A percentile compares a stretch with the other conserved stretches of the same genome.
Conservation (phyloP, 2,113 vertebrate species). For the Muntiacus reevesi region DNA sequence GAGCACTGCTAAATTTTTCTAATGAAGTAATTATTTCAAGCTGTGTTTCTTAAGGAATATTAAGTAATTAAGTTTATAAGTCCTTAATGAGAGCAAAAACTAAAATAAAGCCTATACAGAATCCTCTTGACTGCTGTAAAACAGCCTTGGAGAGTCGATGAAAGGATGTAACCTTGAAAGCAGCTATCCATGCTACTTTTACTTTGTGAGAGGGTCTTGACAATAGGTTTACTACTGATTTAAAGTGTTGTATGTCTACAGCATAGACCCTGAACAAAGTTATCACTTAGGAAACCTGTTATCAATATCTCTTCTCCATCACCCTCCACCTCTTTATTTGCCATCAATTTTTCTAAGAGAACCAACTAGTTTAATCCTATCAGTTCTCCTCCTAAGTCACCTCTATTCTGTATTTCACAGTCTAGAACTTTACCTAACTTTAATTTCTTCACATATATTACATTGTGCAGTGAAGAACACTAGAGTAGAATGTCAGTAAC, state of each 20-base stretch:
- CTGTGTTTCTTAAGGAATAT: slow-evolving; percentile 59
- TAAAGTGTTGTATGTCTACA: background rate
- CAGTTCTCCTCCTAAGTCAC: background rate
- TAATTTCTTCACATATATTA: background rate
- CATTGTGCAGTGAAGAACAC: background rate
- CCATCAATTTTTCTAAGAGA: background rate
- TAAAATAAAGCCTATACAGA: background rate
- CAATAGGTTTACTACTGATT: background rate
- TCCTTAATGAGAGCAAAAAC: slow-evolving; percentile 34
- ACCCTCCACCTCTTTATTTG: background rate
- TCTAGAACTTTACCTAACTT: background rate
- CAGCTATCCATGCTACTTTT: background rate
- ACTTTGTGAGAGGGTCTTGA: background rate
- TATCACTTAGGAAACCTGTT: background rate
- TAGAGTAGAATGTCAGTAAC: background rate
- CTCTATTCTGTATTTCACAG: background rate
- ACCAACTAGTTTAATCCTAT: background rate
- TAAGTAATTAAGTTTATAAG: slow-evolving; percentile 55
- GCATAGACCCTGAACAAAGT: background rate
- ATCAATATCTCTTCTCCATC: background rate
- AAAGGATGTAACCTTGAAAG: slow-evolving; percentile 49
- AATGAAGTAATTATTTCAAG: slow-evolving; percentile 65
- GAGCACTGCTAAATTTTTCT: slow-evolving; percentile 50
- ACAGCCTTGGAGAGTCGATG: background rate
- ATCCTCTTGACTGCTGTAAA: slow-evolving; percentile 24